phyloP scores from a whole-genome alignment of 2,113 vertebrate species.

The Lethenteron camtschaticum region DNA sequence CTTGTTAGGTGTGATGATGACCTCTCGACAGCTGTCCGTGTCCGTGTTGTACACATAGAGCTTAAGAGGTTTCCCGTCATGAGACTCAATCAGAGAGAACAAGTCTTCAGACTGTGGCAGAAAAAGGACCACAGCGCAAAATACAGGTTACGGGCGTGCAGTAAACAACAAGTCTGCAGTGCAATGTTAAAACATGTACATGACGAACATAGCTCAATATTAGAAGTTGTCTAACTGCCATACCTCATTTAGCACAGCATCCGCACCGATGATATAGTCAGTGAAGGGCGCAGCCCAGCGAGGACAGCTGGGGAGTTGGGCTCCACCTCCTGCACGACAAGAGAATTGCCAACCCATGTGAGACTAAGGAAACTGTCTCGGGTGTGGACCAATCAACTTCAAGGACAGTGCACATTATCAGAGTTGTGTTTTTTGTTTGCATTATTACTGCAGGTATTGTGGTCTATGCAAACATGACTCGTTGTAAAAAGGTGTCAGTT shows the following conservation, averaged over 20 bases:
- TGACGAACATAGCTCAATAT: no score
- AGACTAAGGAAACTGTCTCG: not conserved
- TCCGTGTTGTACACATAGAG: conserved; percentile 9
- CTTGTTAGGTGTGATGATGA: conserved; percentile 10
- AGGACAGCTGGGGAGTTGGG: conserved; percentile 9
- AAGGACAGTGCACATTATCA: no score
- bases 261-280: conserved; percentile 10
- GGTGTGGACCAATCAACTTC: no score
- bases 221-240: no score
- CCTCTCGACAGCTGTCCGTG: conserved; percentile 10
- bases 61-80: conserved; percentile 10
- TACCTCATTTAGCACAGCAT: conserved; percentile 9
- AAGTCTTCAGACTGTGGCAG: conserved; percentile 9
- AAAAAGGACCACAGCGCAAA: not conserved
- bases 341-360: not conserved
- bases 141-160: no score
- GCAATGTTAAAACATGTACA: no score
- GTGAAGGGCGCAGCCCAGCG: conserved; percentile 7
- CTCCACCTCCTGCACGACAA: conserved; percentile 9
- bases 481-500: no score
- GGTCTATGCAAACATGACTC: no score
- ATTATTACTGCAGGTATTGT: no score
- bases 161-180: no score
- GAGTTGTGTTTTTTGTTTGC: no score
- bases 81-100: conserved; percentile 10